Evolutionary conservation across 2,113 vertebrate genomes (phyloP), one percentile per base, ranked within the genome.

Genomic region (Cavia porcellus): DNA sequence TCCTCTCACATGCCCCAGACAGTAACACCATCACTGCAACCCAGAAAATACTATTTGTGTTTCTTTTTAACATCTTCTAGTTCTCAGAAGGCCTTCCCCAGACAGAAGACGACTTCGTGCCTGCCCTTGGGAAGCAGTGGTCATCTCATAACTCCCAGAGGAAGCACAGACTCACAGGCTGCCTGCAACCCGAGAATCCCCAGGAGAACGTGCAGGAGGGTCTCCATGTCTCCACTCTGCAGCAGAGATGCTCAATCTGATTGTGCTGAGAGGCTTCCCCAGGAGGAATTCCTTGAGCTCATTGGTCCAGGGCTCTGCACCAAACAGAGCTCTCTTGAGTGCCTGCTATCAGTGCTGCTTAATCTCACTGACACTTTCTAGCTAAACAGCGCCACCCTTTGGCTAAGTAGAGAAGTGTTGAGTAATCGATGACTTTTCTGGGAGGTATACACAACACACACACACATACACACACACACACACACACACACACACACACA

Each of bases 381-480:
- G 68, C 24, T 82, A n/a, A n/a, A 91, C 30, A 72, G 45, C 84
- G 88, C 45, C 79, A 72, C 64, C 32, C 38, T 93, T 88, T 84
- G 91, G 61, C 52, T 35, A 94, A 52, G 35, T 14, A 66, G 55
- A 89, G 70, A 85, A 80, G 24, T 85, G 13, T 2, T 72, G n/a
- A n/a, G n/a, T n/a, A n/a, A n/a, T n/a, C n/a, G n/a, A n/a, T n/a
- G n/a, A n/a, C n/a, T n/a, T n/a, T n/a, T n/a, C n/a, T n/a, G n/a
- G n/a, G n/a, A n/a, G n/a, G n/a, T n/a, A n/a, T n/a, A n/a, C n/a
- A n/a, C n/a, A n/a, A n/a, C n/a, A n/a, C n/a, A n/a, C n/a, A n/a
- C n/a, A n/a, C n/a, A n/a, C n/a, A n/a, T n/a, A n/a, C n/a, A n/a
- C n/a, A n/a, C n/a, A n/a, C n/a, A n/a, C n/a, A n/a, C n/a, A n/a